These are phyloP conservation scores for Orientallactaga sibirica DNA, from an alignment of 2,797 vertebrate genomes.

Conservation along the genomic window DNA sequence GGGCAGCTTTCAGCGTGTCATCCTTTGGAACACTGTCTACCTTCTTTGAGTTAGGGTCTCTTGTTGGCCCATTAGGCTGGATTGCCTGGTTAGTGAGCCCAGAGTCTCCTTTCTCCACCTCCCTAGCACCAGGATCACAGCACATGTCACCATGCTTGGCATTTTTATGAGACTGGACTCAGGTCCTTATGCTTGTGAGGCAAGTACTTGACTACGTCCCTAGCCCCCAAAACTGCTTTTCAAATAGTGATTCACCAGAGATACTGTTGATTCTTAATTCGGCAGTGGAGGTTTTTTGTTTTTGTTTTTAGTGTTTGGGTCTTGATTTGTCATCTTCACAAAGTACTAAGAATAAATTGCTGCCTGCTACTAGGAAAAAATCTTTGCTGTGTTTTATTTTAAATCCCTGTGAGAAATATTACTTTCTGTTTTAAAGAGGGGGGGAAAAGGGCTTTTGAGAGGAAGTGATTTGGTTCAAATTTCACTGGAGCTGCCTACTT, in stretches of 20 bases:
- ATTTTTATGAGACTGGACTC: too few species aligned
- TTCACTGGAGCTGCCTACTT: neutral
- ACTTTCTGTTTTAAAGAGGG: constrained; percentile 4
- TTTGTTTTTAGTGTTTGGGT: neutral
- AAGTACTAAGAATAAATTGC: constrained; percentile 38
- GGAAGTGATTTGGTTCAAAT: constrained; percentile 29
- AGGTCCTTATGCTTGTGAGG: too few species aligned
- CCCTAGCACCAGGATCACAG: too few species aligned
- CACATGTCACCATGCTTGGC: too few species aligned
- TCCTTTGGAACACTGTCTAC: too few species aligned
- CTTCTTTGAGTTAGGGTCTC: too few species aligned
- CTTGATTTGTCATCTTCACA: constrained; percentile 57
- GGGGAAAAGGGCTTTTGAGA: neutral
- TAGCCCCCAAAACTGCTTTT: neutral
- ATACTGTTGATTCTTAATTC: neutral
- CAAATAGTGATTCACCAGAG: constrained; percentile 6
- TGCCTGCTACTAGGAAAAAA: constrained; percentile 26
- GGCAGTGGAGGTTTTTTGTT: neutral
- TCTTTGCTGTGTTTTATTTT: neutral
- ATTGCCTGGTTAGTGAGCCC: too few species aligned
- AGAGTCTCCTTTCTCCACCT: too few species aligned
- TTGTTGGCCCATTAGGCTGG: too few species aligned
- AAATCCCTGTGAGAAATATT: neutral
- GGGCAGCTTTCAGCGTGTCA: too few species aligned
- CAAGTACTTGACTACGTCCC: too few species aligned